Evolutionary conservation across 2,113 vertebrate species (phyloP), one percentile per base, ranked within the genome.

Genomic region (Caretta caretta): DNA sequence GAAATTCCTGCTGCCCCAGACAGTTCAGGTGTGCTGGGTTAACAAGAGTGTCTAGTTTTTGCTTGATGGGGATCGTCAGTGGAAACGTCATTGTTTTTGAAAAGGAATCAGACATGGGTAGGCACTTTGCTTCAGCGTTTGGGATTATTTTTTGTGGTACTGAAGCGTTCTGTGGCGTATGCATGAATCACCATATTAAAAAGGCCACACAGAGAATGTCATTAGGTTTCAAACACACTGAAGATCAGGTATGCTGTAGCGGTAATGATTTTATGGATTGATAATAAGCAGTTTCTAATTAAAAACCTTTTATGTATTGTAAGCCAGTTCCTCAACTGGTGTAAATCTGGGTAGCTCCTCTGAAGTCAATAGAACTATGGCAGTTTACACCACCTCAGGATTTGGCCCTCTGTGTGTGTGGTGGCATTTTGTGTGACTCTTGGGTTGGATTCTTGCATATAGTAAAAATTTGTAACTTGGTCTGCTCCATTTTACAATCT

Each of bases 341-440:
- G 84, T 88, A 97, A 96, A 90, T 93, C 91, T 94, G 95, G 76
- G 88, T 96, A 90, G 62, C 87, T 96, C 91, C 89, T 90, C 54
- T 96, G 95, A 95, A 94, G 94, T 91, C 5, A 0, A 86, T 53
- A 89, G 93, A 94, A 83, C 91, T 86, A 59, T 76, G 85, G 86
- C 93, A 17, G 14, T 46, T 76, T 76, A 46, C 10, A 46, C 22
- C 38, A 42, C 20, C 12, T 27, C 9, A 20, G 6, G 13, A n/a
- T 8, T 46, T 87, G 96, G 89, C 76, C 89, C 95, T 1, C 1
- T 4, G 3, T 93, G 94, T 65, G 87, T 90, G 83, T 82, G 92
- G 57, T 94, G 94, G 92, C 96, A 79, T 96, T 54, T 96, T 78
- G 79, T 22, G 0, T 75, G 3, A 0, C 82, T 85, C 95, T 93